Percentiles rank a stretch among this genome's conserved stretches.
Evolutionary conservation across 2,888 invertebrate genomes (phyloP).

Genomic region (Liopterus haemorrhoidalis): DNA sequence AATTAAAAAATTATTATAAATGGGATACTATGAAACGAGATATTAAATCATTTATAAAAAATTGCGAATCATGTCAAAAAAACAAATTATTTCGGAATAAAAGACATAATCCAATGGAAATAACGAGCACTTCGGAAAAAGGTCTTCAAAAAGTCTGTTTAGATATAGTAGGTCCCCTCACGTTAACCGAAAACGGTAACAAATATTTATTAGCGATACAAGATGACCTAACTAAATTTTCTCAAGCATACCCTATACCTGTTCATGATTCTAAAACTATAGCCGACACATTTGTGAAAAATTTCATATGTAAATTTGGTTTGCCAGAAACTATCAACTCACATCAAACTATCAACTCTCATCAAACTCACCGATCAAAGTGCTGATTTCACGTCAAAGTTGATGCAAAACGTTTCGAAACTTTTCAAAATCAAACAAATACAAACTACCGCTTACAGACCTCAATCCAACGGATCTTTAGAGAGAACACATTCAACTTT

Average conservation of each 20-base stretch:
- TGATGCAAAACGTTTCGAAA: constrained; percentile 26
- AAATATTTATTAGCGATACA: constrained; percentile 39
- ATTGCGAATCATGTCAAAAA: constrained; percentile 33
- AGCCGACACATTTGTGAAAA: constrained; percentile 30
- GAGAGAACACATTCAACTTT: constrained; percentile 10
- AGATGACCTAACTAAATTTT: constrained; percentile 40
- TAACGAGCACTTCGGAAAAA: constrained; percentile 31
- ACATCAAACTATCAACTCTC: too few relatives aligned
- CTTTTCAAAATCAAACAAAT: constrained; percentile 31
- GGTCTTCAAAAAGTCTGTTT: constrained; percentile 35
- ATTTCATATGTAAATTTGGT: constrained; percentile 31
- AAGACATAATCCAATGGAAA: constrained; percentile 32
- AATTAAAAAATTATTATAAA: constrained; percentile 33
- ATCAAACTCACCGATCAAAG: constrained; percentile 18
- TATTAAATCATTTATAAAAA: constrained; percentile 35
- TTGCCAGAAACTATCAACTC: constrained; percentile 18
- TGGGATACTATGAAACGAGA: constrained; percentile 38
- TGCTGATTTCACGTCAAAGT: constrained; percentile 18
- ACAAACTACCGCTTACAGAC: constrained; percentile 6
- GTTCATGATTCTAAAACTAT: constrained; percentile 38
- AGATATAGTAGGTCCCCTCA: constrained; percentile 39
- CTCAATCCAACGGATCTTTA: constrained; percentile 10
- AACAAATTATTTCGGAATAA: constrained; percentile 21
- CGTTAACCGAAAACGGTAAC: constrained; percentile 35
- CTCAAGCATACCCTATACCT: constrained; percentile 35